phyloP scores from a whole-genome alignment of 2,113 vertebrate genomes.

The Helogale parvula region DNA sequence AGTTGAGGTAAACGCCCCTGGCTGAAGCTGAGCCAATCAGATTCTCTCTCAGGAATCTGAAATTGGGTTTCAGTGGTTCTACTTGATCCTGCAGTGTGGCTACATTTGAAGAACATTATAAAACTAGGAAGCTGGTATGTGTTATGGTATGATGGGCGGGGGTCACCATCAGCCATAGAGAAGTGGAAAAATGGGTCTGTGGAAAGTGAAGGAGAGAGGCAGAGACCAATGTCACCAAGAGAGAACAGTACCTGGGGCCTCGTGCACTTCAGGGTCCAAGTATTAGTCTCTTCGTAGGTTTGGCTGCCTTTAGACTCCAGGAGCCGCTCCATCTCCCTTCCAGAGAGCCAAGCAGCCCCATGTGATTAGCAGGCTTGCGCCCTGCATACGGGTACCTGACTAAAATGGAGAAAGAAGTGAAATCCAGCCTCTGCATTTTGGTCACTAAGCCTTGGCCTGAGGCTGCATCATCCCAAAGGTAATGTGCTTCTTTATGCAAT shows the following conservation, averaged over 20 bases:
- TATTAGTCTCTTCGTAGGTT: neutral
- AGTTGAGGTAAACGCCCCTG: neutral
- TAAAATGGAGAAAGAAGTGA: neutral
- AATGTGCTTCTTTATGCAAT: neutral
- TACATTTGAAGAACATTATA: neutral
- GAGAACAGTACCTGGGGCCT: neutral
- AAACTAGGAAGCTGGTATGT: neutral
- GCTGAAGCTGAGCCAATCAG: neutral
- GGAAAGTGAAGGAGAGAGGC: neutral
- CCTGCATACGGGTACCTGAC: neutral
- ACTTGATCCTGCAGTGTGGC: neutral
- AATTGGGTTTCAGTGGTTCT: constrained; percentile 15
- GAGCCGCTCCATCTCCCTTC: neutral
- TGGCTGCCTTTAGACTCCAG: neutral
- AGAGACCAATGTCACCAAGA: neutral
- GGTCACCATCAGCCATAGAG: neutral
- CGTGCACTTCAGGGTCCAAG: neutral
- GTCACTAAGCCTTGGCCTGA: neutral
- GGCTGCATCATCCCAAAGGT: neutral
- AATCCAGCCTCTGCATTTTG: neutral
- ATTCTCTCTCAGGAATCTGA: neutral
- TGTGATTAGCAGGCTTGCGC: neutral
- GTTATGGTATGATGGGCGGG: neutral
- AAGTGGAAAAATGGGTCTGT: neutral
- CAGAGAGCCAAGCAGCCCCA: neutral